Percentiles rank a stretch among this genome's conserved stretches.
Evolutionary conservation across 2,113 vertebrate species (phyloP).

Genomic region (Coptodon bakossiorum): DNA sequence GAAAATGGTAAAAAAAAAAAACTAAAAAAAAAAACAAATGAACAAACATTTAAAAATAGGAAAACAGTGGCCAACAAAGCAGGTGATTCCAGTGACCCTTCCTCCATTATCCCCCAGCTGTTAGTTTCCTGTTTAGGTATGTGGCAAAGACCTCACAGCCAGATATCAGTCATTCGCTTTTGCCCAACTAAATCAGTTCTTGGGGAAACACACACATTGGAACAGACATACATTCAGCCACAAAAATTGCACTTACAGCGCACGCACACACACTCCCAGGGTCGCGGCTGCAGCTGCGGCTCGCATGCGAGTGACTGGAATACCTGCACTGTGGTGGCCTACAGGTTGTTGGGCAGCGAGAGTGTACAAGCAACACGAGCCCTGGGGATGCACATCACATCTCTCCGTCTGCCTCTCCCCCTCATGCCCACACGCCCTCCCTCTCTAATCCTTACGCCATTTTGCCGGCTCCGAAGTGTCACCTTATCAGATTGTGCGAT

Average conservation of each 20-base stretch:
- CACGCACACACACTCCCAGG: background rate
- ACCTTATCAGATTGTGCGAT: background rate
- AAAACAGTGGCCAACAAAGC: background rate
- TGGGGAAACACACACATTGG: background rate
- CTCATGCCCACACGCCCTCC: background rate
- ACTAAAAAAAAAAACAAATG: background rate
- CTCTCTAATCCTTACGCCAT: background rate
- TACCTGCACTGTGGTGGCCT: background rate
- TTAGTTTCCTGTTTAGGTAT: background rate
- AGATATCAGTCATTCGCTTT: background rate
- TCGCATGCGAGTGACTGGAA: background rate
- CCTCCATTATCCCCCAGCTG: background rate
- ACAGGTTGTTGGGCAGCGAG: background rate
- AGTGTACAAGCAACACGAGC: background rate
- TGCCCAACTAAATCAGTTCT: background rate
- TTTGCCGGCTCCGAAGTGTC: background rate
- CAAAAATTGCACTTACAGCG: background rate
- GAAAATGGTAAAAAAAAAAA: background rate
- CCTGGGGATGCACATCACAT: background rate
- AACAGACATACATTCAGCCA: background rate
- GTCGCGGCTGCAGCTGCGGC: background rate
- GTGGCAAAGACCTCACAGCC: background rate
- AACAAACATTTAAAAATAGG: background rate
- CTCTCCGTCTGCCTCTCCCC: background rate
- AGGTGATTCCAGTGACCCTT: background rate